Evolutionary conservation across 2,888 invertebrate genomes (phyloP).

Genomic region (Portevinia maculata): DNA sequence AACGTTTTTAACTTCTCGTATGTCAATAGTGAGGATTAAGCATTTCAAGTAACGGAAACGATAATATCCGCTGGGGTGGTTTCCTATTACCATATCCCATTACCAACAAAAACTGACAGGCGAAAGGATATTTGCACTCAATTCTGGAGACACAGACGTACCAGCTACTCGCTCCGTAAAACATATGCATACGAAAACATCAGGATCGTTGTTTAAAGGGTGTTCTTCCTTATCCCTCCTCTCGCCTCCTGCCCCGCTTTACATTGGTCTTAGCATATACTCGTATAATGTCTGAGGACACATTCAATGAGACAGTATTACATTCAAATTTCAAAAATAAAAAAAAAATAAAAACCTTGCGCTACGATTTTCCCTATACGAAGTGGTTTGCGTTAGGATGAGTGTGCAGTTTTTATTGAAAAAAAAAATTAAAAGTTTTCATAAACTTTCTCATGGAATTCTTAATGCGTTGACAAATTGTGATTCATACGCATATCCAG

Average conservation of each 20-base stretch:
- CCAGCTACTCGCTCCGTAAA: slow-evolving; percentile 17
- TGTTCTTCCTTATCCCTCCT: slow-evolving; percentile 29
- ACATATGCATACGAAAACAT: slow-evolving; percentile 47
- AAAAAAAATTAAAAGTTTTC: slow-evolving; percentile 33
- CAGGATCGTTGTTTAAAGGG: slow-evolving; percentile 42
- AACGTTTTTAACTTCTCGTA: slow-evolving; percentile 68
- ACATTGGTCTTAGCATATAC: slow-evolving; percentile 35
- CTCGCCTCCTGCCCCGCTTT: background rate
- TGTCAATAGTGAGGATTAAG: slow-evolving; percentile 74
- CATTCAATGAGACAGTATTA: slow-evolving; percentile 50
- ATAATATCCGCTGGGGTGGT: slow-evolving; percentile 73
- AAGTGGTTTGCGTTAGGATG: background rate
- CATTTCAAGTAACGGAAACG: slow-evolving; percentile 74
- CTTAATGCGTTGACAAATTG: slow-evolving; percentile 58
- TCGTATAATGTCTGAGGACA: slow-evolving; percentile 31
- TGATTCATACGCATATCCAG: slow-evolving; percentile 41
- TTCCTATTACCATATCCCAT: slow-evolving; percentile 74
- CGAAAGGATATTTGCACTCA: slow-evolving; percentile 72
- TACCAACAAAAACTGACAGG: slow-evolving; percentile 73
- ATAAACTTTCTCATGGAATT: slow-evolving; percentile 52
- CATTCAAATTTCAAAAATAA: slow-evolving; percentile 28
- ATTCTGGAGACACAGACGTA: slow-evolving; percentile 60
- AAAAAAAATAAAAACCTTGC: slow-evolving; percentile 19
- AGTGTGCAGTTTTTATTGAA: background rate
- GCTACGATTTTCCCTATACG: slow-evolving; percentile 14